Percentiles rank a stretch among this genome's conserved stretches.
These are phyloP conservation scores for Craterocephalus amniculus DNA, from an alignment of 2,797 vertebrate genomes.

Conservation along the genomic window DNA sequence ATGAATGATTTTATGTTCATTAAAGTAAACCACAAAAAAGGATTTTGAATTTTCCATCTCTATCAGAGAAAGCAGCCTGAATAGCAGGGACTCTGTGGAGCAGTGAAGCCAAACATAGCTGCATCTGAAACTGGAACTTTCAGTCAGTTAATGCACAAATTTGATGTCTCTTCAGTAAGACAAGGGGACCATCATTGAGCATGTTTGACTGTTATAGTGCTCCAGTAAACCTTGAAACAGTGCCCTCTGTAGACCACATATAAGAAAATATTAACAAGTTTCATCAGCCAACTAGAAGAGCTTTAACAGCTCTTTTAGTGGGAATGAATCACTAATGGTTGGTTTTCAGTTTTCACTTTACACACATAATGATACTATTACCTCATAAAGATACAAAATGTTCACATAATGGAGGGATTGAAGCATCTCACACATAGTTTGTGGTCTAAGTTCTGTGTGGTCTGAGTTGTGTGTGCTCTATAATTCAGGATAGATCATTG, in stretches of 20 bases:
- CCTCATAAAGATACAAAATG: not conserved
- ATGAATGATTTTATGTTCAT: slow-evolving; percentile 13
- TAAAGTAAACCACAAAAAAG: slow-evolving; percentile 22
- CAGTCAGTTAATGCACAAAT: slow-evolving; percentile 23
- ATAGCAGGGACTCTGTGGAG: slow-evolving; percentile 23
- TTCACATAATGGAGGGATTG: not conserved
- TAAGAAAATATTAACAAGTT: slow-evolving; percentile 2
- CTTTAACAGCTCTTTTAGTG: not conserved
- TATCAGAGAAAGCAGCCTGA: slow-evolving; percentile 23
- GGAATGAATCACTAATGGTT: slow-evolving; percentile 8
- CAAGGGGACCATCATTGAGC: slow-evolving; percentile 19
- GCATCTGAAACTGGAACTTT: slow-evolving; percentile 32
- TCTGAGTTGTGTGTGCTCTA: not conserved
- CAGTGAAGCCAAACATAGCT: slow-evolving; percentile 43
- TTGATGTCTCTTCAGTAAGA: slow-evolving; percentile 27
- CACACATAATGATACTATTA: slow-evolving; percentile 21
- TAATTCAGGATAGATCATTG: not conserved
- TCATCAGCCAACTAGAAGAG: not conserved
- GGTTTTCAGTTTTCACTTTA: slow-evolving; percentile 25
- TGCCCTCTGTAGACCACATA: slow-evolving; percentile 68
- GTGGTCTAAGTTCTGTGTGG: not conserved
- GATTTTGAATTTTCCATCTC: slow-evolving; percentile 1
- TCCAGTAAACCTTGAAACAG: slow-evolving; percentile 57
- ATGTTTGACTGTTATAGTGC: slow-evolving; percentile 21
- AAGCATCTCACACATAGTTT: slow-evolving; percentile 1